A percentile compares a stretch with the other conserved stretches of the same genome.
Conservation (phyloP, 2,797 vertebrate genomes). For the Caiman crocodilus region DNA sequence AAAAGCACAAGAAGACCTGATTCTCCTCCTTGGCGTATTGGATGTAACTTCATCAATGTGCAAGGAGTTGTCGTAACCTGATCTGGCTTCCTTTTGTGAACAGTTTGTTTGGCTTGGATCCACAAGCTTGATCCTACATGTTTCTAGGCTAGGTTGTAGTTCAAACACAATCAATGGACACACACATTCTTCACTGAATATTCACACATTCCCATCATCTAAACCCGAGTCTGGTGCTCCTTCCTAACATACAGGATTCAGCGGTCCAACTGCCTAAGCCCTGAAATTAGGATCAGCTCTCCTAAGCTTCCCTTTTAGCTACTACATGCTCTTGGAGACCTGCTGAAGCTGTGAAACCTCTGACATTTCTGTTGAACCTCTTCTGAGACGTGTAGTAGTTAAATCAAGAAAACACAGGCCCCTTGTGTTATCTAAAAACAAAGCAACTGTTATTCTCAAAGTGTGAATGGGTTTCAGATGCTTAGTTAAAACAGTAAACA, state of each 20-base stretch:
- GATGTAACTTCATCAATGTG: not conserved
- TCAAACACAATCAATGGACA: not conserved
- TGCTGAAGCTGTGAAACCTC: not conserved
- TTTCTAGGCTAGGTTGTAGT: accelerated
- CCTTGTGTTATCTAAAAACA: not conserved
- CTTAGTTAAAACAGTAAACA: too few species aligned
- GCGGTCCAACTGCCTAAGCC: not conserved
- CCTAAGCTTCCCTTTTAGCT: not conserved
- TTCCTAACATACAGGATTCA: not conserved
- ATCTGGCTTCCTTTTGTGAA: not conserved
- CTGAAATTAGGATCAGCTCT: accelerated
- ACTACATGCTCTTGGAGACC: accelerated
- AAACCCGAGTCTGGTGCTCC: not conserved
- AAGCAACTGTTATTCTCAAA: not conserved
- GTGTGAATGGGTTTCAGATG: too few species aligned
- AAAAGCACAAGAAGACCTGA: not conserved
- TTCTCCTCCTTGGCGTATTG: not conserved
- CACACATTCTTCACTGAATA: too few species aligned
- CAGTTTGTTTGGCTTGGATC: too few species aligned
- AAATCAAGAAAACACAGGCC: not conserved
- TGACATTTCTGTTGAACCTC: not conserved
- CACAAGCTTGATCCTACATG: not conserved
- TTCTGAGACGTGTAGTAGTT: not conserved
- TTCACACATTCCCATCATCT: too few species aligned
- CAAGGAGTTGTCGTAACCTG: not conserved